Base-by-base conservation (phyloP, 1,140 invertebrate species). In the Brachionus calyciflorus region DNA sequence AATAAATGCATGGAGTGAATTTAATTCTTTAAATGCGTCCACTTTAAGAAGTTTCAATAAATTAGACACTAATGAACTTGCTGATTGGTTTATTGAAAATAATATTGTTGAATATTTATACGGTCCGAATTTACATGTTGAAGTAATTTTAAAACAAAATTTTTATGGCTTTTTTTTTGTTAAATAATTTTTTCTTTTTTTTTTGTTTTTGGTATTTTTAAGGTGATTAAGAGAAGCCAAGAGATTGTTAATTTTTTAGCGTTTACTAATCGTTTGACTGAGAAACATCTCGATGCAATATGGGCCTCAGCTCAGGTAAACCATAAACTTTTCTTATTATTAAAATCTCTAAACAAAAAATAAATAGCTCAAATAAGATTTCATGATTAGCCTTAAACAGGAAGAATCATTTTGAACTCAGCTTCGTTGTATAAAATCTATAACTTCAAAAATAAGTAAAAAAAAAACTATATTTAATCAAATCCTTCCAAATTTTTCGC, bases 71-170 rank as follows among this genome's bases (percentile, higher is more conserved):
- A 90, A 92, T 77, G 89, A 90, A 77, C 87, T 96, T 63, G 91
- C 91, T 0, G 88, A 91, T 76, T 96, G 93, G 93, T 84, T 97
- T 5, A 90, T 92, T 0, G 89, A 90, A 55, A 92, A 94, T 82
- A 92, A 93, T 82, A 93, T 97, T 63, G 92, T 96, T 79, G 91
- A 93, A 80, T 93, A 96, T 82, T 90, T 96, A 44, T 97, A 96
- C 87, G 93, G 93, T 41, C 94, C 93, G 51, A 96, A 96, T 88
- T 87, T 96, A 69, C 94, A 96, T 86, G 93, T 95, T 37, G 93
- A 96, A 87, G 90, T 92, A 83, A 85, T 79, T 79, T 41, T 21
- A n/a, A 28, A 48, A 9, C 4, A 19, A 49, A 40, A 30, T 73
- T 46, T 53, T 53, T 41, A 73, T 7, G 68, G 53, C n/a, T 5